phyloP scores from a whole-genome alignment of 2,888 invertebrate genomes.

The Meiosimyza platycephala region DNA sequence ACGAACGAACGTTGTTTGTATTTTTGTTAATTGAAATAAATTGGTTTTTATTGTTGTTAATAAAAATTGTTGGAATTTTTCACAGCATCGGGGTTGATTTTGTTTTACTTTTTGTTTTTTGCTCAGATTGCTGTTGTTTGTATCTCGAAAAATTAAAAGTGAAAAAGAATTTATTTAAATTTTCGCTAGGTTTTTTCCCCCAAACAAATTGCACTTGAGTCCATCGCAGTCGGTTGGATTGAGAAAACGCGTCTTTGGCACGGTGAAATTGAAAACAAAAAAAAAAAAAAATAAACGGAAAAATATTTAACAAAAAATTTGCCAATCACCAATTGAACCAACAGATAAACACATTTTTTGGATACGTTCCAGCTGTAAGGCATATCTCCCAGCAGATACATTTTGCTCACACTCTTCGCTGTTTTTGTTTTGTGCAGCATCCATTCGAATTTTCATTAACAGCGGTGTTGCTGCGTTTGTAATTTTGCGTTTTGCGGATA shows the following conservation, averaged over 20 bases:
- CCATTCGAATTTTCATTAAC: too few relatives aligned
- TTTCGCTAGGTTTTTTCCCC: too few relatives aligned
- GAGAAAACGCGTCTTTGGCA: background rate
- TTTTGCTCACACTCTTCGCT: too few relatives aligned
- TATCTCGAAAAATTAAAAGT: too few relatives aligned
- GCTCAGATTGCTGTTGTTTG: constrained; percentile 2
- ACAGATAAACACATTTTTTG: constrained; percentile 4
- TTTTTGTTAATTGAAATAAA: constrained; percentile 65
- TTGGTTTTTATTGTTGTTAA: constrained; percentile 65
- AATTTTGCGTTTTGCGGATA: background rate
- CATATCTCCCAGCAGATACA: constrained; percentile 5
- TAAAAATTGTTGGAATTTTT: constrained; percentile 45
- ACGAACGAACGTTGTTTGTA: constrained; percentile 34
- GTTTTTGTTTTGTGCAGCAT: too few relatives aligned
- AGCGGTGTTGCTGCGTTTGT: too few relatives aligned
- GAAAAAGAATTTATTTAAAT: too few relatives aligned
- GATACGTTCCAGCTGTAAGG: constrained; percentile 23
- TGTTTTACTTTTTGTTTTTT: background rate
- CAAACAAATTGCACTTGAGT: too few relatives aligned
- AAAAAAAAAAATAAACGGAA: background rate
- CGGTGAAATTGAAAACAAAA: background rate
- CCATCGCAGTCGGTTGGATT: background rate
- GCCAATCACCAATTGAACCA: background rate
- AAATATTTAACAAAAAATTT: background rate
- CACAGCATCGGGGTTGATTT: constrained; percentile 17